Evolutionary conservation across 2,888 invertebrate species (phyloP).

Genomic region (Plebejus melissa): DNA sequence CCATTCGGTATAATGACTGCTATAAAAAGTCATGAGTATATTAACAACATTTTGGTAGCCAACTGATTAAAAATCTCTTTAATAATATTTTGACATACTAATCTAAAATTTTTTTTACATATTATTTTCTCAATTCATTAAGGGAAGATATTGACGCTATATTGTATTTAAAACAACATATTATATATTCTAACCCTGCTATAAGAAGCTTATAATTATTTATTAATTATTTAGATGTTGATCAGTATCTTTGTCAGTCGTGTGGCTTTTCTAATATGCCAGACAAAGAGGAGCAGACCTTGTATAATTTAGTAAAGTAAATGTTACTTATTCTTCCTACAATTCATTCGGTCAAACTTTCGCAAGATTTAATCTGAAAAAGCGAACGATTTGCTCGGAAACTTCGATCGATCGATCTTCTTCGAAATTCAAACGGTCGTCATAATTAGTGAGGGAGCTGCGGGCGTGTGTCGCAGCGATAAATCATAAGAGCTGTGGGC

Average conservation of each 20-base stretch:
- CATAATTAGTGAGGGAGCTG: slow-evolving; percentile 63
- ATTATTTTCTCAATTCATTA: too few relatives aligned
- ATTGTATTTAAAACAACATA: too few relatives aligned
- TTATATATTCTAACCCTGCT: too few relatives aligned
- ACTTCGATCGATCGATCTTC: slow-evolving; percentile 1
- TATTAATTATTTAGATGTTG: too few relatives aligned
- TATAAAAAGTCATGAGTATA: slow-evolving; percentile 38
- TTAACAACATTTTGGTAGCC: not conserved
- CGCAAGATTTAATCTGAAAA: not conserved
- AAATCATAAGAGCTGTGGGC: slow-evolving; percentile 77
- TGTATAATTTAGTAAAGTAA: too few relatives aligned
- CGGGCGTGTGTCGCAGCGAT: slow-evolving; percentile 73
- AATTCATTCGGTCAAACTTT: not conserved
- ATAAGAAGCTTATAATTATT: too few relatives aligned
- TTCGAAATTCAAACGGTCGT: slow-evolving; percentile 10
- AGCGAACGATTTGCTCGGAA: not conserved
- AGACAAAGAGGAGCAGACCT: too few relatives aligned
- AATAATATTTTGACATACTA: not conserved
- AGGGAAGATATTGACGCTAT: too few relatives aligned
- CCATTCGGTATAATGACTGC: not conserved
- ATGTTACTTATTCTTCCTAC: too few relatives aligned
- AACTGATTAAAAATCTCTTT: not conserved
- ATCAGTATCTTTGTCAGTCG: too few relatives aligned
- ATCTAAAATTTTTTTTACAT: too few relatives aligned
- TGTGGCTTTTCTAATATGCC: too few relatives aligned